Evolutionary conservation across 2,113 vertebrate species (phyloP), one percentile per base, ranked within the genome.

Genomic region (Thermophis baileyi): DNA sequence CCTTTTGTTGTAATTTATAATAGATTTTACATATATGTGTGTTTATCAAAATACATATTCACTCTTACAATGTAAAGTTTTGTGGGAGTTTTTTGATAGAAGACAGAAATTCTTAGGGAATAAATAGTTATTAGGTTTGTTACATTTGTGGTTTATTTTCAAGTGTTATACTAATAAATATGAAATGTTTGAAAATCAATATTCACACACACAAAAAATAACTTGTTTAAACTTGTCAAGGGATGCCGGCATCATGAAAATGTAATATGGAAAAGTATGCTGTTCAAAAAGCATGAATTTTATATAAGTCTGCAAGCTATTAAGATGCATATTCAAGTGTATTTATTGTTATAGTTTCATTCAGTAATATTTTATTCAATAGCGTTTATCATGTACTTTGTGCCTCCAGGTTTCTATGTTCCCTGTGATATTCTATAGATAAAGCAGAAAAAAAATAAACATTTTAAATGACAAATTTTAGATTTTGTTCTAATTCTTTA

Each of bases 371-470:
- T 98, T 98, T 97, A 95, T 94, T 98, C 92, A 92, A 94, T 55
- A 95, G 81, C 89, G n/a, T 57, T 94, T 96, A 96, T 89, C 90
- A 97, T 96, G 88, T 96, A 14, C 94, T 95, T 94, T 96, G 95
- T 97, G 95, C 96, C 92, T 97, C 96, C 50, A 95, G 91, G 95
- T 97, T 98, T 97, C 95, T 96, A 96, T 97, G 96, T 96, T 97
- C 96, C 93, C 54, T 55, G 88, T 97, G 93, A 94, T 97, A 96
- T 96, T 97, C 94, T 97, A 94, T 96, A 91, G 81, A 94, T 91
- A 91, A 94, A 88, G 87, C 92, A 92, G 51, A 55, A 0, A 69
- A 88, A 88, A 97, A 98, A 97, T 97, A 98, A 98, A 98, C 25
- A 74, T 94, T 96, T 96, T 96, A 95, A 96, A 87, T 94, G 94